These are phyloP conservation scores for Lanius collurio DNA, from an alignment of 2,113 vertebrate genomes.

Conservation along the genomic window DNA sequence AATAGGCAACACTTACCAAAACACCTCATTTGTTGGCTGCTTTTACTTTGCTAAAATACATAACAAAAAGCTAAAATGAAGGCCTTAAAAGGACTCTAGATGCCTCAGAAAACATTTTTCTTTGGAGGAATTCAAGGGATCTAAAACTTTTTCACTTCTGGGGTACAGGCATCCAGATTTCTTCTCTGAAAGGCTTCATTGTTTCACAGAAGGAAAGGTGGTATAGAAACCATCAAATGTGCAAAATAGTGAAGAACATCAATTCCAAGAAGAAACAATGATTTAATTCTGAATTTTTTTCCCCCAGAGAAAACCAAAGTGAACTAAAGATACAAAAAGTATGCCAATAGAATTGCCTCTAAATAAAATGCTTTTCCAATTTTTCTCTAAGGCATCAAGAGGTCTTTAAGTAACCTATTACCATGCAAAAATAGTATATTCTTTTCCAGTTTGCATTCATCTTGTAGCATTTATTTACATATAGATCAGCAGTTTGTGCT, in stretches of 20 bases:
- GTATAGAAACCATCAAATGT: neutral
- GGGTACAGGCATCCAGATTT: neutral
- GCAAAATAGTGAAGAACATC: neutral
- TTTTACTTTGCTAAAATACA: constrained; percentile 28
- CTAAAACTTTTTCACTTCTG: neutral
- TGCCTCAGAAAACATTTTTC: constrained; percentile 51
- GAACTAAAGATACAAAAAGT: constrained; percentile 35
- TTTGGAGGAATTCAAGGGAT: constrained; percentile 30
- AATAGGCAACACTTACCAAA: constrained; percentile 61
- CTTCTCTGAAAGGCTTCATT: neutral
- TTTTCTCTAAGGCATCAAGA: constrained; percentile 71
- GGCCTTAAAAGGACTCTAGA: constrained; percentile 42
- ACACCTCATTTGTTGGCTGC: neutral
- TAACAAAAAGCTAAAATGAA: constrained; percentile 48
- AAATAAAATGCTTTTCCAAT: constrained; percentile 46
- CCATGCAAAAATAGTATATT: constrained; percentile 78
- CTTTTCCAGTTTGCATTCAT: constrained; percentile 74
- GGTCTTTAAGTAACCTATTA: constrained; percentile 60
- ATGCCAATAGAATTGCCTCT: neutral
- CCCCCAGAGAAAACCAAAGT: constrained; percentile 17
- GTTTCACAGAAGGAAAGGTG: neutral
- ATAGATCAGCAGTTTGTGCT: constrained; percentile 70
- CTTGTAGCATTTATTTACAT: constrained; percentile 69
- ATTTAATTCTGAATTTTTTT: neutral
- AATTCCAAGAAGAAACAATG: neutral